Percentiles rank a stretch among this genome's conserved stretches.
These are phyloP conservation scores for Agonopterix alstromeriana DNA, from an alignment of 2,888 invertebrate species.

Conservation along the genomic window DNA sequence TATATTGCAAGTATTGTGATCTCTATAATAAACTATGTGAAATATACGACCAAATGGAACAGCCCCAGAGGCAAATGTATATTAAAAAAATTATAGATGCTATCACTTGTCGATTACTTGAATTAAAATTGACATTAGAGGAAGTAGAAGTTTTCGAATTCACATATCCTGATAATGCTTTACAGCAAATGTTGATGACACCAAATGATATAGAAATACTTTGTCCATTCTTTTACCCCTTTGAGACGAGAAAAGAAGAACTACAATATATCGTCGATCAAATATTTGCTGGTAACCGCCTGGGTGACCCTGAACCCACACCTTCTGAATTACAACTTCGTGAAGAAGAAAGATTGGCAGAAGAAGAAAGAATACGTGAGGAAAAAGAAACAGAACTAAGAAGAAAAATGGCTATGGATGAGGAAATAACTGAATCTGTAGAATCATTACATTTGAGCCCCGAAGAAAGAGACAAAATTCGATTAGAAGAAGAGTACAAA, in stretches of 20 bases:
- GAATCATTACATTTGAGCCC: conserved; percentile 33
- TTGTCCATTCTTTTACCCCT: conserved; percentile 79
- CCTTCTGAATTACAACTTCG: conserved; percentile 43
- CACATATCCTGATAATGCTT: conserved; percentile 84
- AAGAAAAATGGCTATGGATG: conserved; percentile 41
- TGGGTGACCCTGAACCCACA: conserved; percentile 53
- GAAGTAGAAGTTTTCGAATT: conserved; percentile 77
- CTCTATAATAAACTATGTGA: conserved; percentile 75
- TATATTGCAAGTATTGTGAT: conserved; percentile 70
- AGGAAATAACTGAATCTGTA: conserved; percentile 32
- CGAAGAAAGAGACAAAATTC: conserved; percentile 36
- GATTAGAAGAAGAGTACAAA: conserved; percentile 39
- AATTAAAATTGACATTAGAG: conserved; percentile 75
- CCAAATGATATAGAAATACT: conserved; percentile 80
- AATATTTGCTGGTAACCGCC: conserved; percentile 55
- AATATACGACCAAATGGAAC: conserved; percentile 79
- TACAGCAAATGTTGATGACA: conserved; percentile 81
- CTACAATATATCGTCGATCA: conserved; percentile 64
- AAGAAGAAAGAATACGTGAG: conserved; percentile 34
- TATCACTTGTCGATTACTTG: conserved; percentile 75
- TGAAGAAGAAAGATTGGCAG: conserved; percentile 42
- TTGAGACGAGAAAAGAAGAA: conserved; percentile 67
- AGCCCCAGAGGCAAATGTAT: conserved; percentile 76
- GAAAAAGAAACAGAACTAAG: conserved; percentile 44
- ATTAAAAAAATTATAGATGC: conserved; percentile 77